A percentile compares a stretch with the other conserved stretches of the same genome.
Evolutionary conservation across 2,113 vertebrate genomes (phyloP).

Genomic region (Cololabis saira): DNA sequence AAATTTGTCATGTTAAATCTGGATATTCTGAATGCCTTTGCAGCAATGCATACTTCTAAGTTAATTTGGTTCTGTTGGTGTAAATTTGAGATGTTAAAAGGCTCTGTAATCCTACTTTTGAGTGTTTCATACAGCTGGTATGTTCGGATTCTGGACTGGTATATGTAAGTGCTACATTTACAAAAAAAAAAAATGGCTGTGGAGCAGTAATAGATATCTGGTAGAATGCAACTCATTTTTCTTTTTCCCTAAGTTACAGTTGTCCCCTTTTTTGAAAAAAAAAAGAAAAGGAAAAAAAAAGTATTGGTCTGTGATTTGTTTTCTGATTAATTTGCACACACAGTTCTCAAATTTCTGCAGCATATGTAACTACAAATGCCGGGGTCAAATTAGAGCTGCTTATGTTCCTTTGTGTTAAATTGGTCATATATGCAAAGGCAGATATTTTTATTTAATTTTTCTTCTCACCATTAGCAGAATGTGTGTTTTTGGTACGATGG

Average conservation of each 20-base stretch:
- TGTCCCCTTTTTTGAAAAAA: too few species aligned
- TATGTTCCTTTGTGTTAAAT: constrained; percentile 54
- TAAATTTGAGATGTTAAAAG: constrained; percentile 1
- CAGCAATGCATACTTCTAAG: background rate
- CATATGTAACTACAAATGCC: constrained; percentile 45
- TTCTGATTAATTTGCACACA: too few species aligned
- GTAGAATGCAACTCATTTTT: constrained; percentile 15
- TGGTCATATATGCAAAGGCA: constrained; percentile 36
- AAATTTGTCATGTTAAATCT: background rate
- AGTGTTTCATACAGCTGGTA: background rate
- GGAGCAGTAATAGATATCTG: constrained; percentile 7
- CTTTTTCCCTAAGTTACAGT: constrained; percentile 8
- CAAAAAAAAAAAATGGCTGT: constrained; percentile 5
- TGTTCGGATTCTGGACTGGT: constrained; percentile 7
- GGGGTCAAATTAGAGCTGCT: constrained; percentile 31
- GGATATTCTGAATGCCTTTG: constrained; percentile 16
- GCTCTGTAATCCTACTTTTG: constrained; percentile 17
- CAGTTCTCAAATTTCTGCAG: constrained; percentile 32
- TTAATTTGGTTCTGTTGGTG: constrained; percentile 24
- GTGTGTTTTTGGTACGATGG: constrained; percentile 51
- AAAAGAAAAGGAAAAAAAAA: background rate
- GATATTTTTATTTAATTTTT: constrained; percentile 46
- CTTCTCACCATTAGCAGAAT: background rate
- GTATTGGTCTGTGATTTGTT: too few species aligned
- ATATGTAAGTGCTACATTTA: constrained; percentile 2